phyloP scores from a whole-genome alignment of 2,888 invertebrate species.

The Balanococcus diminutus region DNA sequence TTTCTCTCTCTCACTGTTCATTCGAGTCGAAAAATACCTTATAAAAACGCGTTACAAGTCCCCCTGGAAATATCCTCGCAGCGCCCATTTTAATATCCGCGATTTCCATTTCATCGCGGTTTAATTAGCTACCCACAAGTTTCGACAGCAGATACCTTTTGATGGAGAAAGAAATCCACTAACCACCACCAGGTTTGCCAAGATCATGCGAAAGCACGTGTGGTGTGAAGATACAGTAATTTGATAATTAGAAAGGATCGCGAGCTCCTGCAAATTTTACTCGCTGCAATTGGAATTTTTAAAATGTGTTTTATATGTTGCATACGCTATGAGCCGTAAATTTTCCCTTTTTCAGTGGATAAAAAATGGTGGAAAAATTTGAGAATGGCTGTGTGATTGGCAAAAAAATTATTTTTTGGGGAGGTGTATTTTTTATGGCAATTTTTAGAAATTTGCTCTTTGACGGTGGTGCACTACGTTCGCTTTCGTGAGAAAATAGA shows the following conservation, averaged over 20 bases:
- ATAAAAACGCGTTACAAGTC: not conserved
- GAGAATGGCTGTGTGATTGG: too few relatives aligned
- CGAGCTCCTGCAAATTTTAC: conserved; percentile 7
- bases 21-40: not conserved
- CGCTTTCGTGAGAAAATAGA: too few relatives aligned
- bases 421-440: too few relatives aligned
- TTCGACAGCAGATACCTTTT: not conserved
- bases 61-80: not conserved
- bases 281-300: not conserved
- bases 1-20: not conserved
- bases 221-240: not conserved
- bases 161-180: not conserved
- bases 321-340: not conserved
- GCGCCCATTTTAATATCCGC: not conserved
- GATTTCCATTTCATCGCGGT: not conserved
- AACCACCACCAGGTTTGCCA: not conserved
- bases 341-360: not conserved
- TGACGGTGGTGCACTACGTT: too few relatives aligned
- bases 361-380: too few relatives aligned
- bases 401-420: too few relatives aligned
- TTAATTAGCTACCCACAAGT: not conserved
- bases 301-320: conserved; percentile 10
- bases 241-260: not conserved
- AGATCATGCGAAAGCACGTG: too few relatives aligned
- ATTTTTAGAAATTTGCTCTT: too few relatives aligned